phyloP scores from a whole-genome alignment of 2,888 invertebrate species.

The Aromia moschata region DNA sequence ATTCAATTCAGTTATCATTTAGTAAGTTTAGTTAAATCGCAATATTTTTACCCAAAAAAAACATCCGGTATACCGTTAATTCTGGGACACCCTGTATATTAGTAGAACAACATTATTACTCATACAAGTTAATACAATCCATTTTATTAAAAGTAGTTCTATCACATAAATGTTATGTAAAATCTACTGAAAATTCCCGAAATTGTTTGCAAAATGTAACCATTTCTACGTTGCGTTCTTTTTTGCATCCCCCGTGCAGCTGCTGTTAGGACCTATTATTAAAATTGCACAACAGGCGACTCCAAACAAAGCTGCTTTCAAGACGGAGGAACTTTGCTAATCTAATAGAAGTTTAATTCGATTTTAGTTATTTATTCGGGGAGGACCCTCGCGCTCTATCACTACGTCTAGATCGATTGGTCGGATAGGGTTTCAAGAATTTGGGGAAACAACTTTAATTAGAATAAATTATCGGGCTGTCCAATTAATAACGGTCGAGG shows the following conservation, averaged over 20 bases:
- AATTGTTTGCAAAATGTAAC: neutral
- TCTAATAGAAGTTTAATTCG: conserved; percentile 45
- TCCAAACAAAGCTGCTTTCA: conserved; percentile 23
- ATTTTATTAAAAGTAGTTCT: no score
- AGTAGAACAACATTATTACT: no score
- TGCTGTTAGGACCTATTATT: no score
- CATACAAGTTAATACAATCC: no score
- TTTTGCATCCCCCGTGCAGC: conserved; percentile 14
- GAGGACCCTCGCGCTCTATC: conserved; percentile 34
- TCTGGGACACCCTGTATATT: no score
- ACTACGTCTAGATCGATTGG: conserved; percentile 37
- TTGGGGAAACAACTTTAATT: conserved; percentile 45
- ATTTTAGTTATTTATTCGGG: conserved; percentile 43
- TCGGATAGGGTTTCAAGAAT: conserved; percentile 36
- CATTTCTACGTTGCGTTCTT: neutral
- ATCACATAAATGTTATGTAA: no score
- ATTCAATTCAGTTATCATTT: no score
- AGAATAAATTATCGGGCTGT: conserved; percentile 49
- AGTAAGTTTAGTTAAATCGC: no score
- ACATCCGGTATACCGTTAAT: no score
- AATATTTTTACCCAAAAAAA: no score
- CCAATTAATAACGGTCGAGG: conserved; percentile 47
- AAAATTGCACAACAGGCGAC: conserved; percentile 28
- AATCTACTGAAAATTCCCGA: conserved; percentile 2
- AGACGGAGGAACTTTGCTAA: conserved; percentile 41